These are phyloP conservation scores for Lasius fuliginosus DNA, from an alignment of 2,888 invertebrate species.

Conservation along the genomic window DNA sequence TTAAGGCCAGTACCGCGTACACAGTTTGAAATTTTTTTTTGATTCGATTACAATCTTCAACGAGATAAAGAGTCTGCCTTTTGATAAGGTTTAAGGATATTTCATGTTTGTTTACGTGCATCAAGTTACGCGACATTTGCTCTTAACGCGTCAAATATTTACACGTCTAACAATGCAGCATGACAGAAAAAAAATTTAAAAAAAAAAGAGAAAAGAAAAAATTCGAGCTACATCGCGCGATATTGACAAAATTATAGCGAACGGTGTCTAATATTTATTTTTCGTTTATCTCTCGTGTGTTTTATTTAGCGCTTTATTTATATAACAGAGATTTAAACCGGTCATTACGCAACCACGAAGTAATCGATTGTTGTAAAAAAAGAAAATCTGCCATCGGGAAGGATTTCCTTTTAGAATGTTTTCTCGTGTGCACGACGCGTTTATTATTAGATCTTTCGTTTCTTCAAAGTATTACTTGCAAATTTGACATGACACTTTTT, in stretches of 20 bases:
- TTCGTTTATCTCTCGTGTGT: slow-evolving; percentile 24
- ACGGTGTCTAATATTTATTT: slow-evolving; percentile 43
- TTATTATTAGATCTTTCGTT: background rate
- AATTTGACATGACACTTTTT: background rate
- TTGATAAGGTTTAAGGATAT: slow-evolving; percentile 75
- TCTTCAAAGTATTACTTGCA: background rate
- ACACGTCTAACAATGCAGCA: slow-evolving; percentile 50
- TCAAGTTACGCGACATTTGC: slow-evolving; percentile 65
- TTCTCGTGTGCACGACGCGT: background rate
- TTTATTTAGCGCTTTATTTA: slow-evolving; percentile 24
- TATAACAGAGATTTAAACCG: slow-evolving; percentile 35
- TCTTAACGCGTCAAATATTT: slow-evolving; percentile 70
- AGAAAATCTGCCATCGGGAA: background rate
- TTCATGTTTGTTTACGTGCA: slow-evolving; percentile 72
- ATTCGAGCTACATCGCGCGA: slow-evolving; percentile 22
- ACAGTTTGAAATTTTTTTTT: slow-evolving; percentile 67
- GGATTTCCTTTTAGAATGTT: background rate
- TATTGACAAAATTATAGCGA: slow-evolving; percentile 43
- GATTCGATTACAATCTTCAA: slow-evolving; percentile 71
- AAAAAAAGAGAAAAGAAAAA: slow-evolving; percentile 24
- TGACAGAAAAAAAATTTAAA: slow-evolving; percentile 26
- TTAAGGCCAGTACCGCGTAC: slow-evolving; percentile 52
- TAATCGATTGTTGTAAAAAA: slow-evolving; percentile 18
- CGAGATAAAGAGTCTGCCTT: slow-evolving; percentile 69
- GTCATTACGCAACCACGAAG: slow-evolving; percentile 4